Evolutionary conservation across 2,888 invertebrate genomes (phyloP), one percentile per base, ranked within the genome.

Genomic region (Leptinotarsa peninsularis): DNA sequence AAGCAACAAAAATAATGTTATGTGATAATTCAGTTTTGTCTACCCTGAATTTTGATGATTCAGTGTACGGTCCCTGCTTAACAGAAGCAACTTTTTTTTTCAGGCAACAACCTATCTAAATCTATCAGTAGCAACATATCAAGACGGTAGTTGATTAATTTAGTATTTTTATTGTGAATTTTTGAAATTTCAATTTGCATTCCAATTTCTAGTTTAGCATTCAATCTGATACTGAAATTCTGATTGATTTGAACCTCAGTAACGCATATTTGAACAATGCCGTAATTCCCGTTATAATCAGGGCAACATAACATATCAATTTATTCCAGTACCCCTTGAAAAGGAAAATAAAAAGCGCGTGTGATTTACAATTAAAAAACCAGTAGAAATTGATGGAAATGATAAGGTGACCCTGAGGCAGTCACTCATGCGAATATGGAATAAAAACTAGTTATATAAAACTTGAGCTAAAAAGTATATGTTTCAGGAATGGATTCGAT

Each of bases 351-450:
- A 58, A 58, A 58, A 27, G 43, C 58, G 58, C 58, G 58, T 23
- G 58, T 58, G 23, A 21, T 58, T 58, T 58, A 58, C 58, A 58
- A 58, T 21, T 21, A n/a, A 18, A 23, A 21, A 58, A 58, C 21
- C 23, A 14, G 21, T 66, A 54, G 43, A 70, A 70, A 52, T 66
- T 49, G 74, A 76, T 74, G 68, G 58, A 58, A 14, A 54, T 71
- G 74, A 74, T 73, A 74, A 72, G 63, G 21, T 68, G 68, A 54
- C 76, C 76, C 72, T 76, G 76, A 76, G 27, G 58, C 52, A 56
- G 66, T 71, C 50, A 66, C 56, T 74, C 76, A 76, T 76, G 76
- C 76, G 73, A 76, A 69, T 68, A 76, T 43, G 23, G 67, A 72
- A 71, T 76, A 71, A 74, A 67, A 68, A 70, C 7, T 33, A 54